phyloP scores from a whole-genome alignment of 92 coral and sea anemone genomes.

The Anthopleura xanthogrammica region DNA sequence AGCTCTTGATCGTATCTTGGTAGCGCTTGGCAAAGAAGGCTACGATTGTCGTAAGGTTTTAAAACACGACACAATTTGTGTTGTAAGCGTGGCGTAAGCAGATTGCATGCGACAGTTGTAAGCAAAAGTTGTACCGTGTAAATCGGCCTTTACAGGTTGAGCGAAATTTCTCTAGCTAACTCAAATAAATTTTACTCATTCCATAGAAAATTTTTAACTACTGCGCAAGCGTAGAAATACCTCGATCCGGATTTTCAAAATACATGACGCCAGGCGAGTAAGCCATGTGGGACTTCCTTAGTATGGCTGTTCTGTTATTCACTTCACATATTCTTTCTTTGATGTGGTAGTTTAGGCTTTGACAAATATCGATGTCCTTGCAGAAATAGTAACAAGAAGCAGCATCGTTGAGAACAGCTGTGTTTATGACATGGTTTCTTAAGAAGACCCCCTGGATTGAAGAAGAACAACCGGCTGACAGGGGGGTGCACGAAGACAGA shows the following conservation, averaged over 20 bases:
- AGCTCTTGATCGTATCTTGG: too few relatives aligned
- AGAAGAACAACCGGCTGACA: not conserved
- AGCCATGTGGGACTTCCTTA: not conserved
- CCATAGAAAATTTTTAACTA: too few relatives aligned
- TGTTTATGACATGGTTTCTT: not conserved
- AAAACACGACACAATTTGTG: too few relatives aligned
- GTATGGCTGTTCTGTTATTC: constrained; percentile 7
- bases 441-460: constrained; percentile 8
- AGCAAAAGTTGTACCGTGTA: too few relatives aligned
- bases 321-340: constrained; percentile 4
- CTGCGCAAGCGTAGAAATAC: not conserved
- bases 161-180: too few relatives aligned
- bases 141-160: too few relatives aligned
- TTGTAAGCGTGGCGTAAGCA: too few relatives aligned
- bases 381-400: constrained; percentile 8
- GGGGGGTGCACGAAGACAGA: not conserved
- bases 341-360: not conserved
- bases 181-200: too few relatives aligned
- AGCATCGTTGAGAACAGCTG: not conserved
- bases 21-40: too few relatives aligned
- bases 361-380: not conserved
- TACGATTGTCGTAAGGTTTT: too few relatives aligned
- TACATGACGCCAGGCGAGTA: not conserved
- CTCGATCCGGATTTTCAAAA: constrained; percentile 5
- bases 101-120: too few relatives aligned